A percentile compares a stretch with the other conserved stretches of the same genome.
Conservation (phyloP, 2,888 invertebrate species). For the Craniophora ligustri region DNA sequence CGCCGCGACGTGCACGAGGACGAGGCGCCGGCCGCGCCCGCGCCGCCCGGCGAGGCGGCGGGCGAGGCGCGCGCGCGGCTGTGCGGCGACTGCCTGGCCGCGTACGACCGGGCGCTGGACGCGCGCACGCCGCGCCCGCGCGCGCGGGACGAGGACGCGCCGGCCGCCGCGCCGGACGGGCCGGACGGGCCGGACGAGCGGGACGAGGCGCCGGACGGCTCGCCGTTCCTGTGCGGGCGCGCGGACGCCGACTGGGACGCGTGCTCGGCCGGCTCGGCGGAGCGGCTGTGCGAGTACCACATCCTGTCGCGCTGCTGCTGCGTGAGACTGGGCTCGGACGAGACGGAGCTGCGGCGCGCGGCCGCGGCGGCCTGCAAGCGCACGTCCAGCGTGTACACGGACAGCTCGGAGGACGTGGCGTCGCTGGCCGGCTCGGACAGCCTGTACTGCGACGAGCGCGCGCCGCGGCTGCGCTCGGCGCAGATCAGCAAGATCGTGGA, state of each 20-base stretch:
- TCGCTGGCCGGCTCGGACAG: conserved; percentile 94
- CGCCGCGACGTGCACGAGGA: conserved; percentile 62
- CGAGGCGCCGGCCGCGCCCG: conserved; percentile 42
- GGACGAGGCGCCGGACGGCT: conserved; percentile 84
- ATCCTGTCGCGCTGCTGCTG: conserved; percentile 76
- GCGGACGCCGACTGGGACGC: conserved; percentile 35
- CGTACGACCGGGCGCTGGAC: conserved; percentile 39
- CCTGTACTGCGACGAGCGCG: conserved; percentile 91
- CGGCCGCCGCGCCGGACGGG: background rate
- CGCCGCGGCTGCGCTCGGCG: conserved; percentile 89
- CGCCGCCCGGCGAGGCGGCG: conserved; percentile 72
- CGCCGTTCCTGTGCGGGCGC: conserved; percentile 74
- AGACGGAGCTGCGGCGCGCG: conserved; percentile 66
- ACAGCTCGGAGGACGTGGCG: conserved; percentile 95
- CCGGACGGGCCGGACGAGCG: conserved; percentile 23
- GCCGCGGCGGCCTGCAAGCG: conserved; percentile 85
- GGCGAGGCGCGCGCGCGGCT: conserved; percentile 62
- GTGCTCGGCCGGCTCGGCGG: conserved; percentile 50
- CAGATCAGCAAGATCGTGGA: conserved; percentile 95
- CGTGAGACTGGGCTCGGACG: conserved; percentile 66
- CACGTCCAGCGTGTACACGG: conserved; percentile 95
- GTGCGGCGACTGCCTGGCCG: conserved; percentile 69
- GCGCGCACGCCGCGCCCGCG: conserved; percentile 79
- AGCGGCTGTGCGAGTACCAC: conserved; percentile 68
- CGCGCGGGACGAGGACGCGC: conserved; percentile 77